phyloP scores from a whole-genome alignment of 2,888 invertebrate species.

The Trileptium ribeirensis region DNA sequence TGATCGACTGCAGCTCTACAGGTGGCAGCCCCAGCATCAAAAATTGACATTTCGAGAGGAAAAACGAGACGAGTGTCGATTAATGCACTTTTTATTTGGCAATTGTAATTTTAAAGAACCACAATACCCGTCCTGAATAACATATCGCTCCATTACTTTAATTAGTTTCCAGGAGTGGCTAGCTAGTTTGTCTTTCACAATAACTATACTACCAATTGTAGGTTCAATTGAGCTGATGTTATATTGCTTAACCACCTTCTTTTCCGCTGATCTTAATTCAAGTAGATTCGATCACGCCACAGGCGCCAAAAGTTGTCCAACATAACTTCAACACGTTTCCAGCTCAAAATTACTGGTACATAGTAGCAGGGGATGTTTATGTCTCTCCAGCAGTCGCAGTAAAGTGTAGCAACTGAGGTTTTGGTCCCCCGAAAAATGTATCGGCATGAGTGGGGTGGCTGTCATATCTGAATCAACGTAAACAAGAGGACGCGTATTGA shows the following conservation, averaged over 20 bases:
- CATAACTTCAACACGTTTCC: too few species aligned
- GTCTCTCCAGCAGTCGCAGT: too few species aligned
- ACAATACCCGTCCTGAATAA: not conserved
- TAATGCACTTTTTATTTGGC: not conserved
- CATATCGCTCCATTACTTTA: not conserved
- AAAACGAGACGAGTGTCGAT: not conserved
- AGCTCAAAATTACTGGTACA: too few species aligned
- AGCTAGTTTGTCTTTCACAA: not conserved
- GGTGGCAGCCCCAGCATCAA: too few species aligned
- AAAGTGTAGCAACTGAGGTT: not conserved
- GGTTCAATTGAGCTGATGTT: slow-evolving; percentile 1
- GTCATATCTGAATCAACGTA: not conserved
- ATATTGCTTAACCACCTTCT: too few species aligned
- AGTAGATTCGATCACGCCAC: too few species aligned
- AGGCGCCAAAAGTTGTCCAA: too few species aligned
- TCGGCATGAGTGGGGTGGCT: not conserved
- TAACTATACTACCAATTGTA: not conserved
- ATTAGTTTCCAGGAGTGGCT: not conserved
- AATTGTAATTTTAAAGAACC: not conserved
- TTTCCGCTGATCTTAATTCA: too few species aligned
- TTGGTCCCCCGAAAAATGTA: not conserved
- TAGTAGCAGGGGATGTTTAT: too few species aligned
- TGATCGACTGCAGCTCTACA: too few species aligned
- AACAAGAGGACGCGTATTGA: not conserved
- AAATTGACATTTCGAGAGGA: not conserved